Base-by-base conservation (phyloP, 2,888 invertebrate species). In the Achlya flavicornis region DNA sequence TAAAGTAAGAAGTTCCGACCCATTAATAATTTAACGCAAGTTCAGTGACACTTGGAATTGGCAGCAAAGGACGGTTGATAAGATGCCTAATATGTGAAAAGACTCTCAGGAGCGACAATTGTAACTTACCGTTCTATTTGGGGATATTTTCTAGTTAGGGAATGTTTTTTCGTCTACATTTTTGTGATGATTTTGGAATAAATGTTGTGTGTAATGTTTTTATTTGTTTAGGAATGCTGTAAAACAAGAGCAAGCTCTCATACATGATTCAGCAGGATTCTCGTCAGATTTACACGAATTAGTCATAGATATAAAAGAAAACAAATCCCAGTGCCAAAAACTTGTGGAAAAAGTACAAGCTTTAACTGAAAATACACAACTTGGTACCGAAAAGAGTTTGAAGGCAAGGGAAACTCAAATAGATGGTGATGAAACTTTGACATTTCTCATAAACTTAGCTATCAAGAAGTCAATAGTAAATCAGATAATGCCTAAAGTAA, bases 381-480 rank as follows among this genome's bases (percentile, higher is more conserved):
- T 78, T 16, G 92, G 93, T n/a, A 84, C 86, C 59, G 94, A 95
- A 65, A 92, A 86, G 66, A 91, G 92, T 60, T 75, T 95, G 48
- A 91, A 92, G 75, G 82, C 88, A 0, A 94, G 95, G 77, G 95
- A 95, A 84, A 85, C 89, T 8, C 95, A 95, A 76, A 89, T 95
- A 43, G 89, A 86, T 77, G 89, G 95, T 95, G 77, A 63, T 10
- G 5, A n/a, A n/a, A 16, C 19, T 33, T 19, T 61, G 48, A n/a
- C 5, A 46, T 43, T 43, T 43, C 43, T 2, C 4, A 14, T 14
- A 12, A 43, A 43, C 14, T 12, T 43, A 11, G 0, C 26, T 26
- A 32, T 26, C 5, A 46, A 46, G 14, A 11, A 48, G 5, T 48
- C 14, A 46, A 46, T 14, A 46, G 5, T 3, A 14, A 46, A 12